Base-by-base conservation (phyloP, 1,140 invertebrate species). In the Hydropsyche tenuis region DNA sequence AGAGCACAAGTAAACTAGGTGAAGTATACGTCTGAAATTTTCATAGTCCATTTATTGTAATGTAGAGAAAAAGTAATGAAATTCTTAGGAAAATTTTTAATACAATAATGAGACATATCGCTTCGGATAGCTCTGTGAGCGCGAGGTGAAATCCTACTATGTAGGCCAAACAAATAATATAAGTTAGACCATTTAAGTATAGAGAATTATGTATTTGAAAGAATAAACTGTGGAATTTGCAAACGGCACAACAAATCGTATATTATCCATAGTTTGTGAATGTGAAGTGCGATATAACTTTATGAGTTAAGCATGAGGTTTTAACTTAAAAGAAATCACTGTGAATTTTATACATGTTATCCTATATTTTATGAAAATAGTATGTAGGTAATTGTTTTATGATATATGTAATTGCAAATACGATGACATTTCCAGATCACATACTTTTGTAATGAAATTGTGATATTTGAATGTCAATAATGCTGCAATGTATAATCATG, bases 141-240 rank as follows among this genome's bases (percentile, higher is more conserved):
- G 23, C 42, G 4, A 68, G 4, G 42, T 43, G 63, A 48, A 70
- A 70, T 70, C 68, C 68, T 70, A 70, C 68, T 56, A 27, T 70
- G 68, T 70, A 70, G 68, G 48, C 30, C 25, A 56, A 46, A 70
- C 9, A 70, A 56, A 30, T 68, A 48, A 37, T 14, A 27, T 12
- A 23, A 56, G 7, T 9, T 11, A 56, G 6, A 56, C 9, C 9
- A 20, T 56, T 56, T 56, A 56, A 6, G 18, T 56, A 56, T 16
- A 56, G 18, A 56, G 7, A 56, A 12, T 12, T 56, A 56, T 56
- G 18, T 56, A 56, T 16, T 9, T 56, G 18, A 9, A 56, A 9
- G 18, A 12, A 56, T 56, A 56, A 6, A 12, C n/a, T n/a, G n/a
- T n/a, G n/a, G n/a, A n/a, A n/a, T n/a, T n/a, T n/a, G n/a, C n/a